A percentile compares a stretch with the other conserved stretches of the same genome.
Conservation (phyloP, 2,113 vertebrate species). For the Corythornis madagascariensis region DNA sequence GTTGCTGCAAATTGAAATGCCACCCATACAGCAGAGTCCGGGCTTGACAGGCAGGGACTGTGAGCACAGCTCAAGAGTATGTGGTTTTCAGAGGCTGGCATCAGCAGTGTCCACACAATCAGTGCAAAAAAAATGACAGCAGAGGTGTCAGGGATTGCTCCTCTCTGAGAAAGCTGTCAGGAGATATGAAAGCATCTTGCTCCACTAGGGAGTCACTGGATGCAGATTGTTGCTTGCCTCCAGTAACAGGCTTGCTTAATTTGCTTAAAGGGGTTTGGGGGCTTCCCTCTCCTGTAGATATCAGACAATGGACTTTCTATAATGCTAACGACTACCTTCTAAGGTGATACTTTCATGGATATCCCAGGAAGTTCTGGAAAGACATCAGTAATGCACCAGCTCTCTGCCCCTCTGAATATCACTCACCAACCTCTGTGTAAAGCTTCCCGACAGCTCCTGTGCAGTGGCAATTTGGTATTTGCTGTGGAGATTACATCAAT, state of each 20-base stretch:
- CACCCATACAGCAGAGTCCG: background rate
- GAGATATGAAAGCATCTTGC: fast-evolving
- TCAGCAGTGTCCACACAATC: fast-evolving
- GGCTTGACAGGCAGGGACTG: background rate
- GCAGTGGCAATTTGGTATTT: background rate
- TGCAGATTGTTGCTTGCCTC: background rate
- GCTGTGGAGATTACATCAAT: slow-evolving; percentile 21
- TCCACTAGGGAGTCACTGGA: background rate
- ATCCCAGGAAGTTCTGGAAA: background rate
- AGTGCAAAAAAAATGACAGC: background rate
- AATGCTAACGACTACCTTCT: background rate
- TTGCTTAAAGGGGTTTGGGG: background rate
- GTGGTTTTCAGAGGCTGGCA: fast-evolving
- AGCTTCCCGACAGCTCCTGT: background rate
- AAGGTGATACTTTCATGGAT: fast-evolving
- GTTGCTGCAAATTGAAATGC: fast-evolving
- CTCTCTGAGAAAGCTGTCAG: fast-evolving
- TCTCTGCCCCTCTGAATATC: background rate
- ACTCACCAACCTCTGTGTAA: background rate
- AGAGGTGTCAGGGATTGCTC: background rate
- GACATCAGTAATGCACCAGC: background rate
- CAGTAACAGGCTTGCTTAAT: background rate
- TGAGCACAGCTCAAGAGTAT: fast-evolving
- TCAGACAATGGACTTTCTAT: background rate
- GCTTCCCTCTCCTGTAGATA: fast-evolving